Conservation (phyloP, 1,140 invertebrate genomes). For the Drosophila eugracilis region DNA sequence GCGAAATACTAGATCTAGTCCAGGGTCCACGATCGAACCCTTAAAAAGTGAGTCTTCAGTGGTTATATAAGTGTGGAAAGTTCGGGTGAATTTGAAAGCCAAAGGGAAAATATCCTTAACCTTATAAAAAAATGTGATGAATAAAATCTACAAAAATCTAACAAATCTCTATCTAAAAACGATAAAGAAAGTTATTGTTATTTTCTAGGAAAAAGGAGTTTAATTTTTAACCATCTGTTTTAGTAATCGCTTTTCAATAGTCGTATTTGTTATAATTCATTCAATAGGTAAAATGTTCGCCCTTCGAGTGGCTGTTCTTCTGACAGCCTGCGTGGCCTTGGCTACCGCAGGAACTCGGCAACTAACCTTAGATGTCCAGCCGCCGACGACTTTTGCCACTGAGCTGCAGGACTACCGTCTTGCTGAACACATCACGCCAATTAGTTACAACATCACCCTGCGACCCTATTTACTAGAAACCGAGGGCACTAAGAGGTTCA, state of each 20-base stretch:
- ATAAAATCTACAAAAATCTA: no score
- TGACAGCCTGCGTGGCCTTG: conserved; percentile 53
- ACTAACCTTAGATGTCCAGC: conserved; percentile 24
- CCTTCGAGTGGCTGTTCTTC: conserved; percentile 48
- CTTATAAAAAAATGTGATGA: no score
- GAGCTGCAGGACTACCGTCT: conserved; percentile 58
- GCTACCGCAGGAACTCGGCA: conserved; percentile 27
- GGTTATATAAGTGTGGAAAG: conserved; percentile 14
- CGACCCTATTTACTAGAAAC: conserved; percentile 86
- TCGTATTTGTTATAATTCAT: neutral
- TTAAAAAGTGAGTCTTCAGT: conserved; percentile 20
- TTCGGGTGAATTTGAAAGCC: conserved; percentile 32
- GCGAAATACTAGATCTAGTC: conserved; percentile 20
- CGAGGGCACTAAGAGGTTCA: conserved; percentile 86
- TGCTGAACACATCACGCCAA: conserved; percentile 84
- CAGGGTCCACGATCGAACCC: conserved; percentile 15
- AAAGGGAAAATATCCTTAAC: neutral
- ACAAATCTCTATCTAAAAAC: neutral
- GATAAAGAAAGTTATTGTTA: no score
- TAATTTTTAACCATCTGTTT: neutral
- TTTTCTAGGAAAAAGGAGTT: no score
- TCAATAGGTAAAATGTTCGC: conserved; percentile 43
- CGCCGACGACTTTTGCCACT: conserved; percentile 28
- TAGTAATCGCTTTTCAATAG: neutral
- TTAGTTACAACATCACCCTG: conserved; percentile 88